These are phyloP conservation scores for Caenorhabditis tropicalis DNA, from an alignment of 1,140 invertebrate genomes.

Conservation along the genomic window DNA sequence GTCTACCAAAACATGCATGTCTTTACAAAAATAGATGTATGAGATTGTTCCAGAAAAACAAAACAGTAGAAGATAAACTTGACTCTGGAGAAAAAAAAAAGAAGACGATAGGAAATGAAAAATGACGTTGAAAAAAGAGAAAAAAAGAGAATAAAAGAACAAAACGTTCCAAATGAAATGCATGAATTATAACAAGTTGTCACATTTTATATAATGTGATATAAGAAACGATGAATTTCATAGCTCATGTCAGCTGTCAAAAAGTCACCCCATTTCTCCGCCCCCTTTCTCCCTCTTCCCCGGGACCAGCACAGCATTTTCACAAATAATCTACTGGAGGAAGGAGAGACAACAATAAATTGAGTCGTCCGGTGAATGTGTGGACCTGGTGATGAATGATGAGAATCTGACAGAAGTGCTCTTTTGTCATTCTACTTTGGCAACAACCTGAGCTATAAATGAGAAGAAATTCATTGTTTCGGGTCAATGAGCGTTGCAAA, in stretches of 20 bases:
- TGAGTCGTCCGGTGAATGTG: background rate
- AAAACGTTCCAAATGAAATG: background rate
- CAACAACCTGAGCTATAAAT: background rate
- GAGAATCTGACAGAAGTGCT: slow-evolving; percentile 18
- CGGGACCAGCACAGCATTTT: background rate
- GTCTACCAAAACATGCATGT: slow-evolving; percentile 1
- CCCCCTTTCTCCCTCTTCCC: background rate
- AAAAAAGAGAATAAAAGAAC: background rate
- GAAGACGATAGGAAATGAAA: background rate
- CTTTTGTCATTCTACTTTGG: background rate
- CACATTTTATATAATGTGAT: slow-evolving; percentile 32
- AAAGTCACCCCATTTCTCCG: background rate
- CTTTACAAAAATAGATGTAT: background rate
- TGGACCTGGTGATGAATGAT: slow-evolving; percentile 26
- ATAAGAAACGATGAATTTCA: slow-evolving; percentile 26
- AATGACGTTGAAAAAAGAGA: background rate
- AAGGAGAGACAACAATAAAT: slow-evolving; percentile 32
- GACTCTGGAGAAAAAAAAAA: slow-evolving; percentile 6
- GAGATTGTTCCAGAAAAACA: background rate
- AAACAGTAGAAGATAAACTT: slow-evolving; percentile 15
- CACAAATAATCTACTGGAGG: slow-evolving; percentile 20
- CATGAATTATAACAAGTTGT: slow-evolving; percentile 29
- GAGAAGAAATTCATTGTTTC: background rate
- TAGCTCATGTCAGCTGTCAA: slow-evolving; percentile 32
- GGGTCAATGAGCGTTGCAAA: background rate